These are phyloP conservation scores for Hemiscyllium ocellatum DNA, from an alignment of 2,113 vertebrate genomes.

Conservation along the genomic window DNA sequence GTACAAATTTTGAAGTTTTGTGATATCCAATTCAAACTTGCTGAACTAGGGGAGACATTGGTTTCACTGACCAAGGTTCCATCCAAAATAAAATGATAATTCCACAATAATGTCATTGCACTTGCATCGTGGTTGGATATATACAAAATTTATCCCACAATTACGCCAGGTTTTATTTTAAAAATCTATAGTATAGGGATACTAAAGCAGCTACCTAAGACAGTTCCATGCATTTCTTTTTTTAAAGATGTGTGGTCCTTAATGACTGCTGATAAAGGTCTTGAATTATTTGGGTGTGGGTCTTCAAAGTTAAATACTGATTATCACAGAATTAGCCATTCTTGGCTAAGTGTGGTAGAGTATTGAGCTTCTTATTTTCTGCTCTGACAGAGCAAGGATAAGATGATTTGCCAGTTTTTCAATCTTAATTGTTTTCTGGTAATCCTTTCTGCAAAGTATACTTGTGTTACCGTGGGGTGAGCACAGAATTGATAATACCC, in stretches of 20 bases:
- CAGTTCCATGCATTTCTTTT: background rate
- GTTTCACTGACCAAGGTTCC: background rate
- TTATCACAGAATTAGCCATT: background rate
- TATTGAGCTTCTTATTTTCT: background rate
- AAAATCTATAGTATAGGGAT: background rate
- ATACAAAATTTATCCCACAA: background rate
- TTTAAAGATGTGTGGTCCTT: background rate
- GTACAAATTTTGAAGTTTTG: background rate
- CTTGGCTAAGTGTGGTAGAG: background rate
- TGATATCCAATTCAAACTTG: background rate
- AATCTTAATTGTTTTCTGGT: background rate
- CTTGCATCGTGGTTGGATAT: background rate
- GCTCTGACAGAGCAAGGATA: background rate
- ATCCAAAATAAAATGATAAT: background rate
- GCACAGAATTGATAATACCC: background rate
- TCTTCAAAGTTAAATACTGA: background rate
- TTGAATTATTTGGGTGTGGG: background rate
- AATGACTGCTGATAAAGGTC: background rate
- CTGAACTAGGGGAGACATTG: background rate
- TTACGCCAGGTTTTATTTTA: background rate
- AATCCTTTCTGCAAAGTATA: background rate
- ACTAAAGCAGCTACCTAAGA: background rate
- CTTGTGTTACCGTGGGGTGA: background rate
- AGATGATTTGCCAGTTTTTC: background rate
- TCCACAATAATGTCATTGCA: background rate